Percentiles rank a stretch among this genome's conserved stretches.
phyloP scores from a whole-genome alignment of 2,888 invertebrate species.

The Oligia strigilis region DNA sequence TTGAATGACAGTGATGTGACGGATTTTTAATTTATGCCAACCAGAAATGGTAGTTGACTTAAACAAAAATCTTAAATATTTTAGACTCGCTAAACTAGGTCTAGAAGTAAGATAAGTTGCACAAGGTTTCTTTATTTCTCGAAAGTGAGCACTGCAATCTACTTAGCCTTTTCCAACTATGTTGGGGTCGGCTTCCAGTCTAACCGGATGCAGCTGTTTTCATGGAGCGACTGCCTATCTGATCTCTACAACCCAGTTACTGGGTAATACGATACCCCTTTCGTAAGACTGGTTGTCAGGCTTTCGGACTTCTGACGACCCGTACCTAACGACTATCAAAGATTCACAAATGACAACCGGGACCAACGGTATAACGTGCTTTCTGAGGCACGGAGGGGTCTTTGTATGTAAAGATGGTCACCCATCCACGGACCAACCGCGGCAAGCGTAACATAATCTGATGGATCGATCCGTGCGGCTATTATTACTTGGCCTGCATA shows the following conservation, averaged over 20 bases:
- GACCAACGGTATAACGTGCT: background rate
- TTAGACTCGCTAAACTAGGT: background rate
- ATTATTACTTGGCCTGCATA: background rate
- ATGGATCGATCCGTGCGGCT: background rate
- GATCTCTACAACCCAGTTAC: too few relatives aligned
- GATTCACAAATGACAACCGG: too few relatives aligned
- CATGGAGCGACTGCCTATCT: too few relatives aligned
- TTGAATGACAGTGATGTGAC: constrained; percentile 30
- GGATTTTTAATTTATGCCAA: background rate
- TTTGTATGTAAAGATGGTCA: too few relatives aligned
- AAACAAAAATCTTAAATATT: background rate
- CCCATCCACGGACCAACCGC: too few relatives aligned
- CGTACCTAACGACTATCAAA: too few relatives aligned
- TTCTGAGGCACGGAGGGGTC: background rate
- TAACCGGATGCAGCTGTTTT: background rate
- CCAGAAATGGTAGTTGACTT: background rate
- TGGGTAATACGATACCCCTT: too few relatives aligned
- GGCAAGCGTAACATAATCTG: too few relatives aligned
- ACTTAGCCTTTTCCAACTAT: background rate
- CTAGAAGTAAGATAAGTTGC: background rate
- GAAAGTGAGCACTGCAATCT: background rate
- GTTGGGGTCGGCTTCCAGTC: background rate
- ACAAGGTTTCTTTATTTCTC: background rate
- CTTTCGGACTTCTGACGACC: too few relatives aligned
- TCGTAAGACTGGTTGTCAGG: too few relatives aligned